Evolutionary conservation across 2,113 vertebrate species (phyloP), one percentile per base, ranked within the genome.

Genomic region (Athene noctua): DNA sequence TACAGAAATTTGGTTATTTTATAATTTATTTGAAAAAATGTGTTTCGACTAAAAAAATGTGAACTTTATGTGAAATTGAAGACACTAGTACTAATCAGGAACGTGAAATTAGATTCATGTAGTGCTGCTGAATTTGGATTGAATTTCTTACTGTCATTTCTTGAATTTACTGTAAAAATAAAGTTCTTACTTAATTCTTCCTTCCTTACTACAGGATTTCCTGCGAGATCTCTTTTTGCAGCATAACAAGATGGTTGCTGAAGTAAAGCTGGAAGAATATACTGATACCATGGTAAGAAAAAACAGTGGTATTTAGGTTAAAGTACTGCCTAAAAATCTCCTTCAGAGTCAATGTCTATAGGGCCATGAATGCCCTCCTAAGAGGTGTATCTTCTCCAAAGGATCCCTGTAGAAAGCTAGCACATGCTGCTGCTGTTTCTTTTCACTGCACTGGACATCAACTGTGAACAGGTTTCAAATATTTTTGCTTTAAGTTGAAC

Each of bases 191-290:
- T 44, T 44, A 7, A 40, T 59, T 75, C 6, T 73, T 90, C 52
- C 94, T 86, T 73, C 66, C 23, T 93, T 62, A 23, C 54, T 34
- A 29, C 67, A 99, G 99, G 97, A 98, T 96, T 99, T 99, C 95
- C 97, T 99, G 84, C 97, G 98, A 92, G 99, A 99, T 84, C 98
- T 99, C 89, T 99, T 99, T 88, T 47, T 93, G 70, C 98, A 98
- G 86, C 99, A 99, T 78, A 90, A 98, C 54, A 99, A 98, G 96
- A 89, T 75, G 2, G 96, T 99, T 81, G 63, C 99, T 26, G 96
- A 98, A 36, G 97, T 86, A 30, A 99, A 99, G 78, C 97, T 99
- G 98, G 98, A 99, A 57, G 99, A 99, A 78, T 99, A 99, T 80
- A 99, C 99, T 5, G 98, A 99, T 74, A 95, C 98, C 49, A 99